Base-by-base conservation (phyloP, 2,797 vertebrate genomes). In the Anguilla obscura region DNA sequence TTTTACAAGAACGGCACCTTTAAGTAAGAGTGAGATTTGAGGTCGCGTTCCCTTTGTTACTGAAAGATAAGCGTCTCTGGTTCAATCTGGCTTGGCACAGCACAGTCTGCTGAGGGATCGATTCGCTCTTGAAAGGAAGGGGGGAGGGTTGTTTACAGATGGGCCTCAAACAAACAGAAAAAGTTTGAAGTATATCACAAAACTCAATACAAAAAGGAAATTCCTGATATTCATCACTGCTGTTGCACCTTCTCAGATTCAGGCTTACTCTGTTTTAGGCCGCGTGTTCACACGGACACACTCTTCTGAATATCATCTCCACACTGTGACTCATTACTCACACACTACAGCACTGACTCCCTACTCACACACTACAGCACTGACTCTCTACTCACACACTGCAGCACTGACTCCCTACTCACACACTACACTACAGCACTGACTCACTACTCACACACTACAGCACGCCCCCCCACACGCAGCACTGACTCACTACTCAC, bases 71-170 rank as follows among this genome's bases (percentile, higher is more conserved):
- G 18, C 14, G 54, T 60, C 27, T 58, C 27, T 16, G 21, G 56
- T 18, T 3, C 27, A 33, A 56, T 58, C 21, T 18, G 36, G 76
- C 76, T 50, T 9, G 16, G 21, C 45, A 80, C 76, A 18, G 76
- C 76, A 48, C 16, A 80, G 40, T 7, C 76, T 50, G 76, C 36
- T 2, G 45, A 6, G 16, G 76, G 76, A 80, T 80, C 76, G 76
- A 80, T 85, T 56, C 0, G 10, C 14, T 33, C 56, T 58, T 85
- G 27, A 85, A 85, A 30, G 14, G 52, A 2, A 2, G 50, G 12
- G 10, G 54, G 84, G 27, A n/a, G 52, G 54, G 40, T 12, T 85
- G 84, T 85, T 56, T 85, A 85, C 50, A 36, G 27, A 85, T 33
- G 12, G 54, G 45, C 10, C n/a, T 33, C 76, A 80, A 16, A 80